Percentiles rank a stretch among this genome's conserved stretches.
Conservation (phyloP, 2,888 invertebrate species). For the Melanotus villosus region DNA sequence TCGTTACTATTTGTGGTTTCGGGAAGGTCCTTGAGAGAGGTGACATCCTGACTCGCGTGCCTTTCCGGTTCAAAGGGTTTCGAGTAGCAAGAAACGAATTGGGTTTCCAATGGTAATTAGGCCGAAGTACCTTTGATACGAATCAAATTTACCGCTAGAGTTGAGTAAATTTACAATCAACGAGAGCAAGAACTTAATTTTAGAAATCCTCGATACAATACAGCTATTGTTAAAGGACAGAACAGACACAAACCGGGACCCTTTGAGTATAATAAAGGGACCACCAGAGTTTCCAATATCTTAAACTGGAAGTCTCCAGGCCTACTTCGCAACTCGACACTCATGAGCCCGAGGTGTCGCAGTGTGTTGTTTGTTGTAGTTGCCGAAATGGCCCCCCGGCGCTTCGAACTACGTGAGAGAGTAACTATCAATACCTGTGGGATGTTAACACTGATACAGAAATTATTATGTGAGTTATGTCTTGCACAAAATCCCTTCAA, state of each 20-base stretch:
- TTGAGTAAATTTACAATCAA: conserved; percentile 3
- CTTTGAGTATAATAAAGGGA: conserved; percentile 5
- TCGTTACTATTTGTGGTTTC: conserved; percentile 31
- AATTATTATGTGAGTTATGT: conserved; percentile 20
- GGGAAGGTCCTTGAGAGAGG: conserved; percentile 17
- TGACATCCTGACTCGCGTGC: conserved; percentile 27
- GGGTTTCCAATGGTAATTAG: conserved; percentile 23
- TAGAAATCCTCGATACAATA: not conserved
- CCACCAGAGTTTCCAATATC: conserved; percentile 2
- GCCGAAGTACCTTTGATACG: conserved; percentile 7
- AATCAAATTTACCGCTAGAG: conserved; percentile 20
- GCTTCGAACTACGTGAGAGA: conserved; percentile 28
- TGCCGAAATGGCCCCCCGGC: conserved; percentile 27
- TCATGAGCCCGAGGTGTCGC: conserved; percentile 22
- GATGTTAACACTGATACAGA: conserved; percentile 4
- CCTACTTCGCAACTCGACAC: conserved; percentile 12
- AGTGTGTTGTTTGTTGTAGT: conserved; percentile 29
- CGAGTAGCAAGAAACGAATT: conserved; percentile 19
- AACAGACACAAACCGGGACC: not conserved
- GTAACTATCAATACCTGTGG: conserved; percentile 34
- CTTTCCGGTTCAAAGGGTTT: conserved; percentile 28
- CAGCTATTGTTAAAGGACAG: conserved; percentile 14
- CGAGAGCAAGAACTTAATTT: conserved; percentile 10
- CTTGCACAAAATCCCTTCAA: conserved; percentile 22
- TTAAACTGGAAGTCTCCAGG: conserved; percentile 6